Evolutionary conservation across 1,140 invertebrate species (phyloP), one percentile per base, ranked within the genome.

Genomic region (Capitella teleta): DNA sequence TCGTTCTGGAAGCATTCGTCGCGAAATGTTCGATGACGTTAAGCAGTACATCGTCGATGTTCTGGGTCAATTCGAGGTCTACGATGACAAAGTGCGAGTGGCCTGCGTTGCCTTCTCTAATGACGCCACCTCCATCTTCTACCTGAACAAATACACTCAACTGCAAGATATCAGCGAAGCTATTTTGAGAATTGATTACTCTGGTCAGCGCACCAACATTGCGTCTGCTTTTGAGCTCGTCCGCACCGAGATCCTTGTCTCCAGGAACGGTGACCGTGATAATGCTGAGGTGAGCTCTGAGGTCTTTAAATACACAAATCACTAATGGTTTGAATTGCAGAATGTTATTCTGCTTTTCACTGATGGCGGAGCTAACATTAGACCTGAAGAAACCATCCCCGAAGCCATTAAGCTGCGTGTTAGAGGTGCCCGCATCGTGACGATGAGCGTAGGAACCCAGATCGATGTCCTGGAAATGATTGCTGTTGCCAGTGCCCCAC

Each of bases 211-310:
- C 18, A 70, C 67, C 10, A 67, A 66, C 52, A 70, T 66, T 6
- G 58, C 59, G 1, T 57, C 52, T 41, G 64, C 62, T 10, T 50
- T 70, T 0, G 56, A 58, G 30, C 52, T 57, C 24, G 57, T 64
- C 54, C 46, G 59, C 12, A 47, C 50, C 21, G 19, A 61, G 28
- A 59, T 67, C 57, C 68, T 62, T 50, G 56, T 51, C 4, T 40
- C 30, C 16, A 19, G 10, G 18, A 55, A 64, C 47, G 66, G 49
- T 3, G 62, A 63, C 41, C 50, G 66, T 52, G 51, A 49, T 10
- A 26, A 44, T 26, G 25, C 42, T n/a, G n/a, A n/a, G n/a, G n/a
- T n/a, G n/a, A n/a, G n/a, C n/a, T n/a, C n/a, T n/a, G n/a, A n/a
- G n/a, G n/a, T n/a, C n/a, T n/a, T n/a, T n/a, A n/a, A n/a, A n/a